Evolutionary conservation across 2,888 invertebrate genomes (phyloP), one percentile per base, ranked within the genome.

Genomic region (Drosophila falleni): DNA sequence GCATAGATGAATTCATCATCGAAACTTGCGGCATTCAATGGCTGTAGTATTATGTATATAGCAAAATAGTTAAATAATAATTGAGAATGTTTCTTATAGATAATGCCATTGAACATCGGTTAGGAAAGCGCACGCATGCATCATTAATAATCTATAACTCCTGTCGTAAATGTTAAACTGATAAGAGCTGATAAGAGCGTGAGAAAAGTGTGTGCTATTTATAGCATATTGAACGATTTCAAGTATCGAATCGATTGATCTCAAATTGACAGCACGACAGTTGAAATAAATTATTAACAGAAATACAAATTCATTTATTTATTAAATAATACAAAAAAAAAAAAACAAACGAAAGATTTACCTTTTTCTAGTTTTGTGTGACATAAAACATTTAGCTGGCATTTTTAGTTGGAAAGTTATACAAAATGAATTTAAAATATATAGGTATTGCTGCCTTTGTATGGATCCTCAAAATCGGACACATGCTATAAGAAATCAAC

Each of bases 361-460:
- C 88, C 89, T 84, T 75, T 74, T 74, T 86, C 53, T 69, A 63
- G 67, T 77, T 49, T 50, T 84, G 50, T 84, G 50, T 75, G 72
- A 89, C 74, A 89, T 76, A 61, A 72, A 86, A 86, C 86, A 86
- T 80, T 83, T 71, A 78, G 83, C 76, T 83, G 77, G 77, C 77
- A 76, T 74, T 47, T 47, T 81, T 71, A 77, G 74, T 79, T 44
- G 69, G 66, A 80, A 85, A 86, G 71, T 74, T 77, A 80, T 65
- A 74, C 78, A 86, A 74, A 81, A 71, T 50, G 70, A 83, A 84
- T 84, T 95, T 96, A 96, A 94, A 94, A 97, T 95, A 97, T 97
- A 95, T 97, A 97, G 92, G 97, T 97, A 95, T 96, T 96, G 94
- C 97, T 97, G 95, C 94, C 91, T 90, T 92, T 95, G 94, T 94